These are phyloP conservation scores for Eucidaris tribuloides DNA, from an alignment of 35 echinoderm and acorn worm genomes.

Conservation along the genomic window DNA sequence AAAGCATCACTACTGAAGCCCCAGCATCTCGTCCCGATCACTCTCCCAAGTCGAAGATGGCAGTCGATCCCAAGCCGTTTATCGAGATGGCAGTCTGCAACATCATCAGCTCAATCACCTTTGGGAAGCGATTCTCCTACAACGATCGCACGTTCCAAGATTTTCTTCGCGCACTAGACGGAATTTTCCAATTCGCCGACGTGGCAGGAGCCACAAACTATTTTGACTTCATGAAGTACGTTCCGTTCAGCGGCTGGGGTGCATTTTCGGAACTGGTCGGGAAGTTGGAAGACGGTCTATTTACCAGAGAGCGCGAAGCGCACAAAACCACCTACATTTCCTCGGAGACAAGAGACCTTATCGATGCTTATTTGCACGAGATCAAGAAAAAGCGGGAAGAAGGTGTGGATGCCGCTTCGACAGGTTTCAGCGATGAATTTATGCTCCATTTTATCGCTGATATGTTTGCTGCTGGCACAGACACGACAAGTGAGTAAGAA, in stretches of 20 bases:
- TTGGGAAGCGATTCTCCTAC: constrained; percentile 59
- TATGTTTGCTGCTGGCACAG: constrained; percentile 75
- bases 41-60: constrained; percentile 26
- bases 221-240: constrained; percentile 58
- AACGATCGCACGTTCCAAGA: constrained; percentile 23
- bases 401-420: background rate
- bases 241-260: constrained; percentile 44
- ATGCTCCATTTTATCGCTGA: constrained; percentile 10
- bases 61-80: constrained; percentile 28
- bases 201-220: constrained; percentile 23
- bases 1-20: constrained; percentile 44
- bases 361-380: constrained; percentile 71
- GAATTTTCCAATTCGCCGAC: constrained; percentile 8
- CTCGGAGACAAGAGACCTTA: constrained; percentile 64
- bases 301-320: constrained; percentile 4
- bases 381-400: constrained; percentile 42
- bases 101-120: constrained; percentile 65
- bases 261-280: background rate
- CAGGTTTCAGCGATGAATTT: constrained; percentile 45
- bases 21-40: constrained; percentile 6
- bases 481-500: constrained; percentile 44
- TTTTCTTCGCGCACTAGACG: background rate
- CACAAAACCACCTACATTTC: constrained; percentile 47
- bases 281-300: background rate
- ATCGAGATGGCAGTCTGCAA: constrained; percentile 57